Conservation (phyloP, 1,140 invertebrate species). For the Eriocheir sinensis region DNA sequence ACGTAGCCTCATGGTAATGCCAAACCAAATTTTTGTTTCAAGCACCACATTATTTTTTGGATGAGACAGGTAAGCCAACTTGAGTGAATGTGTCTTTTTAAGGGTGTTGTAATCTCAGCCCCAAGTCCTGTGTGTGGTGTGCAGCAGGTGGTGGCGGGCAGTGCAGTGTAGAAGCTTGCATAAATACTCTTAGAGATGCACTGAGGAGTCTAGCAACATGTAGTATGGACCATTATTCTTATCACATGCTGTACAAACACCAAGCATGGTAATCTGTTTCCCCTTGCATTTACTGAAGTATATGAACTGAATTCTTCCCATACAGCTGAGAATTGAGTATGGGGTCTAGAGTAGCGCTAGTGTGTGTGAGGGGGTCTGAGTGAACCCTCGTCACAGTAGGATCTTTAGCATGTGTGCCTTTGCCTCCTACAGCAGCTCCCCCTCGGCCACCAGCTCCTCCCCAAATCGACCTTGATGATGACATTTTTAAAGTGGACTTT, state of each 20-base stretch:
- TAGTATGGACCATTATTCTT: not conserved
- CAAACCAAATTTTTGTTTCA: conserved; percentile 34
- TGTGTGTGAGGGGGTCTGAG: not conserved
- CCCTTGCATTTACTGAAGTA: not conserved
- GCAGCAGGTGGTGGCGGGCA: not conserved
- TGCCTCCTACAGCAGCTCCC: conserved; percentile 63
- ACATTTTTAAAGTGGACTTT: conserved; percentile 82
- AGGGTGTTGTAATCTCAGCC: not conserved
- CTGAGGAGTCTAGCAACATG: not conserved
- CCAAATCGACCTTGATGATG: conserved; percentile 77
- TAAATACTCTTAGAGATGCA: not conserved
- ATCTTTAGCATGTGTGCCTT: conserved; percentile 66
- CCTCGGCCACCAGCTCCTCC: conserved; percentile 67
- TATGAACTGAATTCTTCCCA: not conserved
- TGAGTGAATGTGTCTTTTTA: not conserved
- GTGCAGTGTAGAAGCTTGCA: not conserved
- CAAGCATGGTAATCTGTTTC: not conserved
- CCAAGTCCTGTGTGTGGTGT: not conserved
- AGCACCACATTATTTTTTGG: conserved; percentile 63
- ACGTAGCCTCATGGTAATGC: not conserved
- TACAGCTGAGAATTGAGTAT: too few relatives aligned
- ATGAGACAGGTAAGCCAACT: conserved; percentile 59
- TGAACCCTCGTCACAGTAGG: not conserved
- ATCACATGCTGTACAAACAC: not conserved
- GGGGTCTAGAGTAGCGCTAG: not conserved